Conservation (phyloP, 2,888 invertebrate species). For the Neocrepidodera transversa region DNA sequence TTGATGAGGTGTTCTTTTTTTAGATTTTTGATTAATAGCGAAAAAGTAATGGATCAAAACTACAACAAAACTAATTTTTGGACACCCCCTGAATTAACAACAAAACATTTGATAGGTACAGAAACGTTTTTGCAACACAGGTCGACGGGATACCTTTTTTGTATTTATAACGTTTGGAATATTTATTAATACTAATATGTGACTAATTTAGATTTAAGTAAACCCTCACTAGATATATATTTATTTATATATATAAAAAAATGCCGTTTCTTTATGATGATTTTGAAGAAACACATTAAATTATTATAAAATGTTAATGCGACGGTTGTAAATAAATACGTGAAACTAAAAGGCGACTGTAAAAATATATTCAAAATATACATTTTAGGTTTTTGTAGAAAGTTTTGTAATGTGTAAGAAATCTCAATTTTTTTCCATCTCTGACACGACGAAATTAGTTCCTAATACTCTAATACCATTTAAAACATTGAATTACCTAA, state of each 20-base stretch:
- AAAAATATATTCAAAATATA: no score
- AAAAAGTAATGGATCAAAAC: slow-evolving; percentile 7
- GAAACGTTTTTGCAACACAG: slow-evolving; percentile 54
- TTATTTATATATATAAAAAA: no score
- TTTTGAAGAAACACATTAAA: slow-evolving; percentile 16
- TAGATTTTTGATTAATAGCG: slow-evolving; percentile 4
- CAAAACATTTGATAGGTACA: slow-evolving; percentile 51
- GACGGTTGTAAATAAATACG: no score
- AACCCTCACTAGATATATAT: slow-evolving; percentile 36
- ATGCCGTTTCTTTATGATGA: slow-evolving; percentile 24
- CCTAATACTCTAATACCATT: no score
- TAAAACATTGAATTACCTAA: no score
- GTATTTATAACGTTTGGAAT: slow-evolving; percentile 53
- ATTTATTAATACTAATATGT: slow-evolving; percentile 56
- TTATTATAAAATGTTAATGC: no score
- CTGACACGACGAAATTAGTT: no score
- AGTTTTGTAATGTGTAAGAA: no score
- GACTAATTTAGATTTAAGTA: slow-evolving; percentile 58
- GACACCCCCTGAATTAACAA: slow-evolving; percentile 1
- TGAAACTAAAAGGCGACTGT: no score
- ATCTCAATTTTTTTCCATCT: no score
- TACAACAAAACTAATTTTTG: slow-evolving; percentile 1
- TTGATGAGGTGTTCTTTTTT: background rate
- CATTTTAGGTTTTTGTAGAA: no score
- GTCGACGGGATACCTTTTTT: slow-evolving; percentile 57